phyloP scores from a whole-genome alignment of 2,797 vertebrate species.

The Tangara arthus region DNA sequence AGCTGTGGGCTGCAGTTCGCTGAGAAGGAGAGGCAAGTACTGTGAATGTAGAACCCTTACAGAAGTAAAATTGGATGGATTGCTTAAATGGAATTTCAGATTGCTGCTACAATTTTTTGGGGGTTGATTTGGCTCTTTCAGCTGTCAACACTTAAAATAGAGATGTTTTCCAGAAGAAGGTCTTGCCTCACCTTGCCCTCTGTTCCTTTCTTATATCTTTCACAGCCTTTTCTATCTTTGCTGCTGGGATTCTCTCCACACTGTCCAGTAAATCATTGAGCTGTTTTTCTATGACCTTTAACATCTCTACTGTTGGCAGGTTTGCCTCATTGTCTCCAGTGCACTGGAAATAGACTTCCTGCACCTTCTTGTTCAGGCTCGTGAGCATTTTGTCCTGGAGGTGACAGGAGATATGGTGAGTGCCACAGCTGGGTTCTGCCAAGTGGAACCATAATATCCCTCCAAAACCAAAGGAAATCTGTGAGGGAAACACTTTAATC shows the following conservation, averaged over 20 bases:
- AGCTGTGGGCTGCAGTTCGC: neutral
- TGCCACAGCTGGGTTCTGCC: neutral
- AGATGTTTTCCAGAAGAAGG: neutral
- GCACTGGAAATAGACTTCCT: conserved; percentile 82
- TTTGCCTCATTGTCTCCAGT: conserved; percentile 77
- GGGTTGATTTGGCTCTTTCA: neutral
- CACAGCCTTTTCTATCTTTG: conserved; percentile 74
- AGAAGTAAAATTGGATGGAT: neutral
- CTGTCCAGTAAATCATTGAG: conserved; percentile 81
- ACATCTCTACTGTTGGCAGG: conserved; percentile 84
- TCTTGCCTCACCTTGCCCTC: conserved; percentile 75
- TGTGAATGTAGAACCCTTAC: neutral
- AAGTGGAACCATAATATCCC: neutral
- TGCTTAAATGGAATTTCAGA: neutral
- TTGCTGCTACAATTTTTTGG: neutral
- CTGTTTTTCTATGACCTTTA: conserved; percentile 82
- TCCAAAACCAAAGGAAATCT: neutral
- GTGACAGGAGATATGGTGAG: neutral
- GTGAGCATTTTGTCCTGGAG: conserved; percentile 82
- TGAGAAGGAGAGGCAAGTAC: fast-evolving
- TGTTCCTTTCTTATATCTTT: conserved; percentile 85
- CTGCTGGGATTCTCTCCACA: conserved; percentile 80
- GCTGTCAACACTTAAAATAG: neutral
- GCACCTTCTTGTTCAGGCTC: conserved; percentile 81
- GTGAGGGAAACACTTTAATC: neutral